Evolutionary conservation across 2,113 vertebrate species (phyloP), one percentile per base, ranked within the genome.

Genomic region (Mastomys coucha): DNA sequence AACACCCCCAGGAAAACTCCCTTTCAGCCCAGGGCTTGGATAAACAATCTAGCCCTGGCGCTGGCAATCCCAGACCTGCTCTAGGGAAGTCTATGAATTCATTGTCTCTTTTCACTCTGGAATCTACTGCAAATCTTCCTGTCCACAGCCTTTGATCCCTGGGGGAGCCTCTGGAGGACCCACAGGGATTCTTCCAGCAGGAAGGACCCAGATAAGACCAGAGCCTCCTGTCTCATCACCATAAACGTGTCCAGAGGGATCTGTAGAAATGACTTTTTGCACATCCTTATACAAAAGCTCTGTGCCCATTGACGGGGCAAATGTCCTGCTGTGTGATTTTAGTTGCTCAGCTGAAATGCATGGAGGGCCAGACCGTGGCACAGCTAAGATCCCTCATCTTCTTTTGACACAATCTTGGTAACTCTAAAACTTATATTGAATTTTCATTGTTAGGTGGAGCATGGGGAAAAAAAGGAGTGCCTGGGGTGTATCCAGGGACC

Each of bases 261-360:
- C 58, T 49, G 69, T 36, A 80, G 58, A 88, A 80, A 19, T 1
- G 13, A 14, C 9, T 81, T 80, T 45, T 4, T 16, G 16, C 36
- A 33, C 19, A n/a, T 20, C 58, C 5, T 73, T n/a, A 22, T 19
- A 10, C 39, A 72, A 14, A 17, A 20, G 39, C 5, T 2, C 1
- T 26, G 0, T 11, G 17, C 53, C 42, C 36, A 17, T 11, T 28
- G 1, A 31, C 2, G 0, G 2, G 24, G 1, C 3, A 4, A 67
- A 2, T 19, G 45, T 26, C 28, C 65, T 5, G 12, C 58, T 19
- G 58, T 58, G 42, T 4, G 39, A 2, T 36, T 7, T 4, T 0
- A 73, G 65, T 26, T 13, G 5, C 36, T 87, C 53, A 63, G 39
- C n/a, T 70, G 39, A 33, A 36, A 53, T 4, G 56, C 58, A 26